Conservation (phyloP, 2,113 vertebrate species). For the Pygoscelis adeliae region DNA sequence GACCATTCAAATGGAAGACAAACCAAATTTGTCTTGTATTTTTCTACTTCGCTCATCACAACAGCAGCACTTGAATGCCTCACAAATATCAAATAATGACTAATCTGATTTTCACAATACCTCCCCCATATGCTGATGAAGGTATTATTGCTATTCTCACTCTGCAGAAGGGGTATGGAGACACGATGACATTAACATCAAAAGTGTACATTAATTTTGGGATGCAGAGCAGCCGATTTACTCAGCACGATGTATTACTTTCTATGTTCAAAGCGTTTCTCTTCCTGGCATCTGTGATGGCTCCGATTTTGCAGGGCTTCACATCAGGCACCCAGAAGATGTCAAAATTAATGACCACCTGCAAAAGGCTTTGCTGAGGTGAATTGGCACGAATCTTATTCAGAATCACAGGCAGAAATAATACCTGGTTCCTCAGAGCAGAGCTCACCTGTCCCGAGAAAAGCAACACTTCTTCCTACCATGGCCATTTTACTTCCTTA, state of each 20-base stretch:
- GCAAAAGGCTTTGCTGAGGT: neutral
- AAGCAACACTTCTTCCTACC: neutral
- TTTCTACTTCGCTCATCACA: constrained; percentile 19
- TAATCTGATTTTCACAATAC: constrained; percentile 52
- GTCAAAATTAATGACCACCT: neutral
- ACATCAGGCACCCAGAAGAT: neutral
- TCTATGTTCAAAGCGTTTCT: neutral
- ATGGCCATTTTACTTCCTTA: neutral
- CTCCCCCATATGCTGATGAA: constrained; percentile 11
- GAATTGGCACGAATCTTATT: neutral
- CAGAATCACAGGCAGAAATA: neutral
- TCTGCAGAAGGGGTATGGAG: neutral
- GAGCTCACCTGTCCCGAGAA: neutral
- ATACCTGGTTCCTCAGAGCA: neutral
- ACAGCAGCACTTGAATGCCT: neutral
- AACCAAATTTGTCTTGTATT: neutral
- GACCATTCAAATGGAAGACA: neutral
- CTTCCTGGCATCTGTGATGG: neutral
- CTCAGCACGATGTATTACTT: neutral
- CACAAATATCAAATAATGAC: constrained; percentile 41
- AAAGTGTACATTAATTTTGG: neutral
- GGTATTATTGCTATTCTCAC: neutral
- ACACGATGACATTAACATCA: neutral
- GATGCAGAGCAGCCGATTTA: neutral
- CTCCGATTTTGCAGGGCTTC: neutral